phyloP scores from a whole-genome alignment of 2,113 vertebrate genomes.

The Calyptomena viridis region DNA sequence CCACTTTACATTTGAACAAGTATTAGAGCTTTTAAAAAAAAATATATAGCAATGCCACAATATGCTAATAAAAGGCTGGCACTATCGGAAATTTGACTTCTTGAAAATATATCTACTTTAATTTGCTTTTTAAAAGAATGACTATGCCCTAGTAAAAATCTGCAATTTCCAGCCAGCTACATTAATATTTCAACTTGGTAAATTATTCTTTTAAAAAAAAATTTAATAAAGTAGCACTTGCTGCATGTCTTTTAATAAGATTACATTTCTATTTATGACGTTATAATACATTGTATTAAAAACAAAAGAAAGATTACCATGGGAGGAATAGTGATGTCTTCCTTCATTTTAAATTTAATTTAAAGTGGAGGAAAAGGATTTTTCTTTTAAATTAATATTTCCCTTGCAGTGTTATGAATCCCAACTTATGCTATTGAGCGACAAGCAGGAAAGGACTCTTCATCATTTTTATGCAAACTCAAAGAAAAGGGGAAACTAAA shows the following conservation, averaged over 20 bases:
- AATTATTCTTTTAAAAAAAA: conserved; percentile 27
- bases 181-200: conserved; percentile 50
- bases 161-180: background rate
- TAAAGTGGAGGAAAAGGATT: conserved; percentile 45
- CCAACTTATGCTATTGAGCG: background rate
- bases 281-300: conserved; percentile 50
- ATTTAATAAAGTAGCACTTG: conserved; percentile 49
- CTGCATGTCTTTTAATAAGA: conserved; percentile 39
- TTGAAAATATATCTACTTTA: background rate
- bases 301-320: conserved; percentile 50
- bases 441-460: background rate
- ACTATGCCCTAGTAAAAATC: background rate
- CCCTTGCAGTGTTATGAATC: background rate
- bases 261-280: conserved; percentile 52
- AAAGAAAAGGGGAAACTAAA: background rate
- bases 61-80: background rate
- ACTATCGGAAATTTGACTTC: background rate
- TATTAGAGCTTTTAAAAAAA: background rate
- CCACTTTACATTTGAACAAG: background rate
- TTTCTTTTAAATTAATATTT: conserved; percentile 57
- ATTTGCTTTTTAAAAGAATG: background rate
- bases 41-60: background rate
- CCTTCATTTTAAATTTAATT: conserved; percentile 59
- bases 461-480: background rate
- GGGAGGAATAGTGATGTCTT: conserved; percentile 4